Conservation (phyloP, 2,888 invertebrate genomes). For the Acleris literana region DNA sequence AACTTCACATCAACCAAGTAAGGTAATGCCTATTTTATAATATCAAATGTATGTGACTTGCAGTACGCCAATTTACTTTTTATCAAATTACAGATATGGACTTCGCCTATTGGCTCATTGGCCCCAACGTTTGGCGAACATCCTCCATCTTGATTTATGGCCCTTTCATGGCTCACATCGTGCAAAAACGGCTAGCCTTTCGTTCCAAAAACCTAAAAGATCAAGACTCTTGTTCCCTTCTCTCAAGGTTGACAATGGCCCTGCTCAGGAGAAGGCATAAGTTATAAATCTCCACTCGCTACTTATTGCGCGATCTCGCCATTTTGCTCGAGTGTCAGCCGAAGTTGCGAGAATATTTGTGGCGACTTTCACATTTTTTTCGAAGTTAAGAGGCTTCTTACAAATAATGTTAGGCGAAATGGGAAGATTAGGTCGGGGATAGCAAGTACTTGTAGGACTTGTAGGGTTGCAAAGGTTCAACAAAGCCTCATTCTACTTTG, state of each 20-base stretch:
- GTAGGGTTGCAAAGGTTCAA: no score
- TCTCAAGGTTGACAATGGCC: constrained; percentile 1
- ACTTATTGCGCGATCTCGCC: constrained; percentile 32
- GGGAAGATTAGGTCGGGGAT: background rate
- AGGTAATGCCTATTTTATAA: no score
- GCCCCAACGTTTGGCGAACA: constrained; percentile 20
- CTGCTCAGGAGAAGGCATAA: background rate
- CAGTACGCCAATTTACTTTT: no score
- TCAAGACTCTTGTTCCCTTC: background rate
- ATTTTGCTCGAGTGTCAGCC: constrained; percentile 35
- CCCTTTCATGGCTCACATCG: constrained; percentile 27
- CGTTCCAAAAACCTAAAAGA: background rate
- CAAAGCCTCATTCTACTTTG: no score
- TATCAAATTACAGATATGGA: no score
- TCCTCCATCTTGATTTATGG: constrained; percentile 30
- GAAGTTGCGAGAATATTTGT: constrained; percentile 27
- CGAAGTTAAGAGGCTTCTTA: background rate
- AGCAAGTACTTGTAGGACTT: background rate
- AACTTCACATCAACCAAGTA: no score
- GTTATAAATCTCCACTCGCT: constrained; percentile 32
- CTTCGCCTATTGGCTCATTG: constrained; percentile 4
- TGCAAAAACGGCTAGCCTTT: constrained; percentile 25
- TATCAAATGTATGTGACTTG: no score
- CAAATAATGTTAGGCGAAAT: background rate
- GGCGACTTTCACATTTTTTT: constrained; percentile 6